These are phyloP conservation scores for Petaurus breviceps DNA, from an alignment of 2,113 vertebrate species.

Conservation along the genomic window DNA sequence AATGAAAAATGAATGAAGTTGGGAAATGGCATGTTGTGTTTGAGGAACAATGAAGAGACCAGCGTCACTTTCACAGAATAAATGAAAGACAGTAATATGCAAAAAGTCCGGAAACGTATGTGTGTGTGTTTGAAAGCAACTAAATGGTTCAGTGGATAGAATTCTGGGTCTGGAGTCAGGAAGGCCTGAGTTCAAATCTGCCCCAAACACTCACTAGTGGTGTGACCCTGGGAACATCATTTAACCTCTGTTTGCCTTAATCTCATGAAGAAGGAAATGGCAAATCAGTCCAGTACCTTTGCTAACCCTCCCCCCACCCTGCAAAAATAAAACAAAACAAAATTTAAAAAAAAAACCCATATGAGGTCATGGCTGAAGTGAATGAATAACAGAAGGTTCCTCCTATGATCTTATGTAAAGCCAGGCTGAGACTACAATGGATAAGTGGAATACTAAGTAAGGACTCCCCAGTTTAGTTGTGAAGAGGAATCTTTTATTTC, in stretches of 20 bases:
- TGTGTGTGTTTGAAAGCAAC: no score
- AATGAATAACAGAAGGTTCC: neutral
- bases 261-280: no score
- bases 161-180: neutral
- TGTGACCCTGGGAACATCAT: no score
- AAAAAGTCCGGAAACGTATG: no score
- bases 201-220: no score
- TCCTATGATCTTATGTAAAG: neutral
- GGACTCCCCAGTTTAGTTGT: neutral
- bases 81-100: no score
- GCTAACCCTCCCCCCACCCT: neutral
- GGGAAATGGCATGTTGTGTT: no score
- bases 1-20: no score
- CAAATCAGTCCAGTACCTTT: neutral
- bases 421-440: neutral
- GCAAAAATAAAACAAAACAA: no score
- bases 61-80: no score
- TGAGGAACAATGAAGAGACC: no score
- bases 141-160: neutral
- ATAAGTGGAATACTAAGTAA: neutral
- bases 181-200: neutral
- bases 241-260: neutral
- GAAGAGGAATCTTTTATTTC: neutral
- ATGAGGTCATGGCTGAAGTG: neutral
- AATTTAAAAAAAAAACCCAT: no score